phyloP scores from a whole-genome alignment of 2,888 invertebrate genomes.

The Corythucha ciliata region DNA sequence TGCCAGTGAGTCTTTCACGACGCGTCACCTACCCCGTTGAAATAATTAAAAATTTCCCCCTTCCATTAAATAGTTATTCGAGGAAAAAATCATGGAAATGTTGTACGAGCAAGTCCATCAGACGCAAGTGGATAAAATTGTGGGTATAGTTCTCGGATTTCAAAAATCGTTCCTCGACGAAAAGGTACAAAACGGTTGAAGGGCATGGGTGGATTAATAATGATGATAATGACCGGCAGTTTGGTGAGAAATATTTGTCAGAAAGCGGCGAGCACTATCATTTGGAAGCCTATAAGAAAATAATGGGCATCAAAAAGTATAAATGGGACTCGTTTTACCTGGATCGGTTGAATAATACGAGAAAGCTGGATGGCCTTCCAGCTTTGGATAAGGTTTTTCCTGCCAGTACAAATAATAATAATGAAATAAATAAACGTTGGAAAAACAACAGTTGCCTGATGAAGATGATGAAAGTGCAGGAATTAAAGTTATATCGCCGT shows the following conservation, averaged over 20 bases:
- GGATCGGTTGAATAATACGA: slow-evolving; percentile 6
- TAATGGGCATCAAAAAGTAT: not conserved
- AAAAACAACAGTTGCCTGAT: not conserved
- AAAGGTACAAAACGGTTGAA: no score
- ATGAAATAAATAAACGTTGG: not conserved
- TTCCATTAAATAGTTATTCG: slow-evolving; percentile 9
- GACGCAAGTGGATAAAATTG: slow-evolving; percentile 9
- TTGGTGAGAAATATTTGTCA: slow-evolving; percentile 10
- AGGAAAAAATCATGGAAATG: slow-evolving; percentile 21
- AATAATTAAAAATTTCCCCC: not conserved
- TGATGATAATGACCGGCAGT: no score
- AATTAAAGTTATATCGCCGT: no score
- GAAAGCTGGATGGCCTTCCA: slow-evolving; percentile 8
- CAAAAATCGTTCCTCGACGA: slow-evolving; percentile 18
- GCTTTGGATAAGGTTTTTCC: slow-evolving; percentile 8
- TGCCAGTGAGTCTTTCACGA: not conserved
- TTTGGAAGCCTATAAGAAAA: slow-evolving; percentile 4
- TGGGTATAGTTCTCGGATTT: slow-evolving; percentile 5
- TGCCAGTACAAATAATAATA: slow-evolving; percentile 1
- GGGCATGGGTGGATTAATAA: no score
- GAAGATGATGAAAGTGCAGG: not conserved
- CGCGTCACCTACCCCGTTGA: not conserved
- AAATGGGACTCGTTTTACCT: slow-evolving; percentile 15
- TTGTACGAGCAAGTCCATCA: slow-evolving; percentile 12
- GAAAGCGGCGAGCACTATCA: slow-evolving; percentile 6